Evolutionary conservation across 2,797 vertebrate genomes (phyloP).

Genomic region (Saxicola maurus): DNA sequence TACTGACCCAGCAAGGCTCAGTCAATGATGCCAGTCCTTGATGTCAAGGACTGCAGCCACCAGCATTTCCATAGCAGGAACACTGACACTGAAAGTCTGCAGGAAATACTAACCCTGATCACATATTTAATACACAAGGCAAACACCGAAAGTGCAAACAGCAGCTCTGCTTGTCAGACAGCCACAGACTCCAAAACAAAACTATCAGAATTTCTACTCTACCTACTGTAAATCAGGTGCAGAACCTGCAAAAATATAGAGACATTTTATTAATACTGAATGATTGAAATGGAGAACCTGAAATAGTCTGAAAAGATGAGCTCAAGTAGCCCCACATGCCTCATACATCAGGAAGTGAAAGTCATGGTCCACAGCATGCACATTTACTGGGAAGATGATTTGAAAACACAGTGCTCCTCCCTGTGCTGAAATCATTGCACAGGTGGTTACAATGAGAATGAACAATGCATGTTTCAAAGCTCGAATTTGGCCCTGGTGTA

Average conservation of each 20-base stretch:
- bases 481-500: neutral
- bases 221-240: neutral
- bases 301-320: neutral
- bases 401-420: neutral
- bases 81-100: neutral
- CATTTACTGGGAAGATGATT: neutral
- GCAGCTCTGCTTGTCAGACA: neutral
- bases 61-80: neutral
- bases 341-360: neutral
- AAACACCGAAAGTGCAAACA: neutral
- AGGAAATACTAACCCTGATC: neutral
- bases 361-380: neutral
- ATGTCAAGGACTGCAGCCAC: neutral
- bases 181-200: neutral
- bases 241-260: neutral
- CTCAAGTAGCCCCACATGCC: neutral
- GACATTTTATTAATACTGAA: neutral
- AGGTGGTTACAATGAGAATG: neutral
- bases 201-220: neutral
- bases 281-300: neutral
- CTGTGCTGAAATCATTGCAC: neutral
- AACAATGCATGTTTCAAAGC: neutral
- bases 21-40: fast-evolving
- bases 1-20: neutral
- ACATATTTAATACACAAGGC: neutral